phyloP scores from a whole-genome alignment of 2,888 invertebrate genomes.

The Tachina grossa region DNA sequence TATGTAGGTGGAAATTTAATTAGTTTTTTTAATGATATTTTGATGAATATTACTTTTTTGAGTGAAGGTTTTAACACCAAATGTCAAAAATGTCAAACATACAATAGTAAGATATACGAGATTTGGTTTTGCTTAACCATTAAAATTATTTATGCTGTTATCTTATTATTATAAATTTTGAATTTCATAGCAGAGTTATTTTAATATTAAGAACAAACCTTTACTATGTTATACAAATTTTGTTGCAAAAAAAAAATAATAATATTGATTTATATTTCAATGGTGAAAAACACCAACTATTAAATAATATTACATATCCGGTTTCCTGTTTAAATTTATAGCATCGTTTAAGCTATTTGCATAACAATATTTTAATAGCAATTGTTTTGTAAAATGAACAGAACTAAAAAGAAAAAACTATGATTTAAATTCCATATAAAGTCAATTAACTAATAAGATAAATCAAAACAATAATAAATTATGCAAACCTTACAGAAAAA shows the following conservation, averaged over 20 bases:
- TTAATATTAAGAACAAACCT: background rate
- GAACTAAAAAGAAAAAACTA: background rate
- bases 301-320: constrained; percentile 52
- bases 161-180: no score
- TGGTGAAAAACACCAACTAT: background rate
- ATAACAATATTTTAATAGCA: constrained; percentile 40
- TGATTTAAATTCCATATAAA: background rate
- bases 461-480: background rate
- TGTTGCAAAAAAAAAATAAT: background rate
- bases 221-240: background rate
- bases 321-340: constrained; percentile 65
- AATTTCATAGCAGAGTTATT: no score
- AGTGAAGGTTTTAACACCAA: no score
- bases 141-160: no score
- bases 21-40: no score
- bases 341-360: constrained; percentile 62
- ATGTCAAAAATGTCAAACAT: no score
- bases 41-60: no score
- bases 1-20: no score
- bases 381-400: constrained; percentile 19
- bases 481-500: background rate
- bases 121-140: no score
- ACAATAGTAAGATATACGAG: no score
- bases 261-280: background rate
- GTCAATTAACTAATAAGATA: background rate